Evolutionary conservation across 2,113 vertebrate genomes (phyloP), one percentile per base, ranked within the genome.

Genomic region (Ardeotis arabs): DNA sequence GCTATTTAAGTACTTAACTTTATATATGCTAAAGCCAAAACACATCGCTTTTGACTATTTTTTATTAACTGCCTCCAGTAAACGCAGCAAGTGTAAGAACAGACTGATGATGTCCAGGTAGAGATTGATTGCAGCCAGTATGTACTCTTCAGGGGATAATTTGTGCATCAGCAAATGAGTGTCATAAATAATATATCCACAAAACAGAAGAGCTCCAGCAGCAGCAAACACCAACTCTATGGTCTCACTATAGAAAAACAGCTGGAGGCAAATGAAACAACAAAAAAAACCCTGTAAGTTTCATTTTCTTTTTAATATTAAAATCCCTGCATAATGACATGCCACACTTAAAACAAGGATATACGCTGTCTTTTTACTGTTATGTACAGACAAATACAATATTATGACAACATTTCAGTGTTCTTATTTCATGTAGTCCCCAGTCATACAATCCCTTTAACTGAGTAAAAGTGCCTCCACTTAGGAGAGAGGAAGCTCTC

Each of bases 151-250:
- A 6, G 99, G 99, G 37, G 99, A 99, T 15, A 99, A 98, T 95
- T 98, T 98, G 93, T 99, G 99, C 99, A 99, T 99, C 97, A 99
- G 96, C 81, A 99, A 84, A 84, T 99, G 98, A 33, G 99, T 99
- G 93, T 99, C 99, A 41, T 98, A 99, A 98, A 99, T 98, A 95
- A 99, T 99, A 98, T 99, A 99, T 80, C 99, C 99, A n/a, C 99
- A 99, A 97, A 99, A 99, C 37, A 99, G 96, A 86, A 99, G 97
- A 6, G 99, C 98, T 53, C 99, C 99, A 0, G 95, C 96, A 37
- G 98, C 98, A 35, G 99, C 98, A 78, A 99, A 93, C 28, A 98
- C 90, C 96, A 99, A 77, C 76, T 99, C 99, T 47, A 97, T 9
- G 9, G 97, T 98, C 67, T 99, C 98, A n/a, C 96, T 99, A 39